These are phyloP conservation scores for Holothuria scabra DNA, from an alignment of 53 echinoderm and acorn worm species.

Conservation along the genomic window DNA sequence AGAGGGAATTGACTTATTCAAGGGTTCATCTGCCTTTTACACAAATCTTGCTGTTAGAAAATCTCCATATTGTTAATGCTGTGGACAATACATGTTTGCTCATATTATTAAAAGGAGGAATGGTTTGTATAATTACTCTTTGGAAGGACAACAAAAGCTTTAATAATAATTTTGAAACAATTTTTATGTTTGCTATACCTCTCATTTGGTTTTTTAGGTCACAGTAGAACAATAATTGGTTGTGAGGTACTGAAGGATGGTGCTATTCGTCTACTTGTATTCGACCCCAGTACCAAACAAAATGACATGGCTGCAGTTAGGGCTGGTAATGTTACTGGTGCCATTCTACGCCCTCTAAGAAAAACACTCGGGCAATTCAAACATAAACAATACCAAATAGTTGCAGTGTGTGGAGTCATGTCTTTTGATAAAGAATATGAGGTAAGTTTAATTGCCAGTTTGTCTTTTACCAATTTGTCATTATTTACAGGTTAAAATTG, in stretches of 20 bases:
- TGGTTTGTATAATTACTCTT: background rate
- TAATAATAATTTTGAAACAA: background rate
- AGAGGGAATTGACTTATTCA: too few relatives aligned
- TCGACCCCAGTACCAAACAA: constrained; percentile 79
- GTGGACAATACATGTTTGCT: too few relatives aligned
- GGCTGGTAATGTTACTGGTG: constrained; percentile 64
- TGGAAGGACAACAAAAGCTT: background rate
- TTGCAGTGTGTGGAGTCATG: constrained; percentile 72
- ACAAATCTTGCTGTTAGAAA: too few relatives aligned
- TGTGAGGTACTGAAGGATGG: constrained; percentile 89
- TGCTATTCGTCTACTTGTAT: constrained; percentile 79
- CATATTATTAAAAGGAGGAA: too few relatives aligned
- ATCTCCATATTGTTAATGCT: too few relatives aligned
- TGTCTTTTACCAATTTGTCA: too few relatives aligned
- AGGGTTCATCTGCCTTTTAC: too few relatives aligned
- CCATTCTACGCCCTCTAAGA: constrained; percentile 75
- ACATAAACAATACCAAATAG: constrained; percentile 95
- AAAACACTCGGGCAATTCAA: constrained; percentile 86
- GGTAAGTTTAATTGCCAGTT: constrained; percentile 44
- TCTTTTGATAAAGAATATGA: constrained; percentile 78
- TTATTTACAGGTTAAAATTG: too few relatives aligned
- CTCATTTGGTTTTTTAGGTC: constrained; percentile 60
- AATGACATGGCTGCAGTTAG: constrained; percentile 68
- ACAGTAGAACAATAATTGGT: constrained; percentile 93
- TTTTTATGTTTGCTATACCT: background rate